Percentiles rank a stretch among this genome's conserved stretches.
phyloP scores from a whole-genome alignment of 30 jellyfish, hydroid and myxozoan species.

The Turritopsis rubra region DNA sequence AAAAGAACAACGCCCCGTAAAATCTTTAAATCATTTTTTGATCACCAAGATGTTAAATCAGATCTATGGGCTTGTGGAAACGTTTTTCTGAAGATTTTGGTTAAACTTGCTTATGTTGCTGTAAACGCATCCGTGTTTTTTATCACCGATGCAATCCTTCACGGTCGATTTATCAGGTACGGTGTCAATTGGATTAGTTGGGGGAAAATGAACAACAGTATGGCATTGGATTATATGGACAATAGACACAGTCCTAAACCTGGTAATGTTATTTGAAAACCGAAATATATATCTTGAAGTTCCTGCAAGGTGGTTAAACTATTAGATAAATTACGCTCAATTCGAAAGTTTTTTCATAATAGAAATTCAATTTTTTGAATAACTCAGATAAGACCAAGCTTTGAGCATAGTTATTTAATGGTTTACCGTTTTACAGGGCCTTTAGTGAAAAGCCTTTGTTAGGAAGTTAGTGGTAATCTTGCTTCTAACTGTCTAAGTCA shows the following conservation, averaged over 20 bases:
- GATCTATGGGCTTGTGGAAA: neutral
- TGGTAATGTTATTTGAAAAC: neutral
- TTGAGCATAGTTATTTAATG: no score
- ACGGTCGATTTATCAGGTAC: neutral
- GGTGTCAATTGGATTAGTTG: neutral
- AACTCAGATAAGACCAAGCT: no score
- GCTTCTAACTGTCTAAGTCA: no score
- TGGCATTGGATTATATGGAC: neutral
- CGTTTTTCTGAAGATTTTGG: neutral
- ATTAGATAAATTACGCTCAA: neutral
- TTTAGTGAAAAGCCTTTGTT: no score
- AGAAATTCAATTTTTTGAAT: no score
- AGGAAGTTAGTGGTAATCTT: no score
- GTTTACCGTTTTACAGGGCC: no score
- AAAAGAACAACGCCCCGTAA: neutral
- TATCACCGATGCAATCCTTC: neutral
- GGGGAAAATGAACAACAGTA: neutral
- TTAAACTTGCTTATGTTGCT: neutral
- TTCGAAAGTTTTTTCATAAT: no score
- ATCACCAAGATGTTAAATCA: neutral
- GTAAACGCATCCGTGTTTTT: neutral
- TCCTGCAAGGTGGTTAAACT: neutral
- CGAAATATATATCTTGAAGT: neutral
- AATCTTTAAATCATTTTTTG: neutral
- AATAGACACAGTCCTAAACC: neutral